Percentiles rank a stretch among this genome's conserved stretches.
Evolutionary conservation across 53 echinoderm and acorn worm species (phyloP).

Genomic region (Holothuria scabra): DNA sequence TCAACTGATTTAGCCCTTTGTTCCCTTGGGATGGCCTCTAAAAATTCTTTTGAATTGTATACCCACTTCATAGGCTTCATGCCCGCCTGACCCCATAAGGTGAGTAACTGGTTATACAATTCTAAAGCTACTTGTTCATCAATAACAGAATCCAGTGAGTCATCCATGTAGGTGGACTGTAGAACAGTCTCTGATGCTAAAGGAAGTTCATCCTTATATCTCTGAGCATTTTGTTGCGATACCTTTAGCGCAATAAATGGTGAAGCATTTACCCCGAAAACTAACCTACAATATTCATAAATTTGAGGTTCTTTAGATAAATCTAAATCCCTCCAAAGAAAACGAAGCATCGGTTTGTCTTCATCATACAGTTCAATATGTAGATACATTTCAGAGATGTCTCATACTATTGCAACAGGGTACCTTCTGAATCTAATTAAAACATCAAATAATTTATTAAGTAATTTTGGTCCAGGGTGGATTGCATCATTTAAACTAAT

Average conservation of each 20-base stretch:
- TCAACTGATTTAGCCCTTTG: too few relatives aligned
- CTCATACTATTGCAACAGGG: constrained; percentile 18
- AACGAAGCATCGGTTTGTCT: constrained; percentile 24
- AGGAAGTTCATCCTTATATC: too few relatives aligned
- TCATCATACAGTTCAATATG: constrained; percentile 9
- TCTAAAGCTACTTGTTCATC: too few relatives aligned
- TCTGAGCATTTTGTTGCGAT: too few relatives aligned
- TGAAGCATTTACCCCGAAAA: constrained; percentile 38
- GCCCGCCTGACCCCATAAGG: too few relatives aligned
- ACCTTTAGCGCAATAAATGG: constrained; percentile 33
- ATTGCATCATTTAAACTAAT: constrained; percentile 40
- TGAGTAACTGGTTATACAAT: too few relatives aligned
- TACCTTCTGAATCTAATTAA: constrained; percentile 12
- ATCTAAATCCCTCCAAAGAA: constrained; percentile 47
- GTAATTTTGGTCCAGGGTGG: constrained; percentile 23
- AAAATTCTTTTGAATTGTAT: too few relatives aligned
- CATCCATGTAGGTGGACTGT: too few relatives aligned
- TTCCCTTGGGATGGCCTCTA: too few relatives aligned
- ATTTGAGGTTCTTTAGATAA: background rate
- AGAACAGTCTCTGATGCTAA: too few relatives aligned
- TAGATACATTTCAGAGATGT: constrained; percentile 45
- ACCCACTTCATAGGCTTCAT: too few relatives aligned
- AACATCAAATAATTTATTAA: constrained; percentile 37
- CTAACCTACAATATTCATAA: constrained; percentile 25
- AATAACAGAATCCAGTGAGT: too few relatives aligned